Base-by-base conservation (phyloP, 92 coral and sea anemone genomes). In the Micromussa lordhowensis region DNA sequence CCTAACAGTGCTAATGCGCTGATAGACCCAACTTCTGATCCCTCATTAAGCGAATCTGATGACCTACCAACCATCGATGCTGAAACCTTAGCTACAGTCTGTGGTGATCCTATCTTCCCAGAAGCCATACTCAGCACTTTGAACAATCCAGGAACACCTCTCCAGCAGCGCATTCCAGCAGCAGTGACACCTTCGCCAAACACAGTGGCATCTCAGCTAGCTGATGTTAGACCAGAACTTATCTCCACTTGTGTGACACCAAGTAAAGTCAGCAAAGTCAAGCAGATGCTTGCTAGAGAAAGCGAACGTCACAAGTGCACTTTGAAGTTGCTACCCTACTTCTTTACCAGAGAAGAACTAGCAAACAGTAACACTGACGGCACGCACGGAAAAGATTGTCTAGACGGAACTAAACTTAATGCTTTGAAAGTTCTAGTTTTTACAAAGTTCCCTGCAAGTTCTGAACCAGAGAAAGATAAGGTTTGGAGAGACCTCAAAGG, bases 231-330 rank as follows among this genome's bases (percentile, higher is more conserved):
- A 40, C 48, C 48, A 4, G 79, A 75, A 36, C 79, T 75, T 5
- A 30, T 75, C 32, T 19, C 28, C 24, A 75, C 38, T 18, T 75
- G 79, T 17, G 35, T 75, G 5, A 75, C 79, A 22, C 79, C 79
- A 19, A 30, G 30, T 17, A 74, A 74, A 35, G 78, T 74, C 18
- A 55, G 26, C 31, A 53, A 22, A 53, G 76, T 82, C 22, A 34
- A 82, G 38, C 54, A 82, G 58, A 82, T 53, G 19, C 31, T 82
- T 34, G 77, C 18, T 22, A 68, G 21, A 15, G 86, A 82, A 82
- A 82, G 51, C 14, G 77, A 82, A 28, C 74, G 78, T 16, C 86
- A 82, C 57, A 35, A 64, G 49, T 82, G 86, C 68, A 77, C 86
- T 7, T 21, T 82, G 35, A 82, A 82, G 53, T 28, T 82, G 17